Evolutionary conservation across 2,888 invertebrate genomes (phyloP).

Genomic region (Notodonta ziczac): DNA sequence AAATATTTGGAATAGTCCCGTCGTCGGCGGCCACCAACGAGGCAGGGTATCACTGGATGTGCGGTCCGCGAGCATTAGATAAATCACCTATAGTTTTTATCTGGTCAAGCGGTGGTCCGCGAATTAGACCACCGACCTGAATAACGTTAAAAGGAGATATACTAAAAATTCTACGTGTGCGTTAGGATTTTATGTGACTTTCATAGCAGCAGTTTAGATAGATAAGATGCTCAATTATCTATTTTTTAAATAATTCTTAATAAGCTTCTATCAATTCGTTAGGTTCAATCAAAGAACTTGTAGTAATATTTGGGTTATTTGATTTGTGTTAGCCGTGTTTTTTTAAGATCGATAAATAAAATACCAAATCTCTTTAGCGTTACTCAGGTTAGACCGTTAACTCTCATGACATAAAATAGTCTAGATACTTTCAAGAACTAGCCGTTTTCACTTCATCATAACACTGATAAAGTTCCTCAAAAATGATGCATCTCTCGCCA

Average conservation of each 20-base stretch:
- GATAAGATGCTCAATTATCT: too few relatives aligned
- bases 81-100: slow-evolving; percentile 32
- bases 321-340: too few relatives aligned
- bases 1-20: slow-evolving; percentile 76
- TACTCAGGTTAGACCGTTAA: too few relatives aligned
- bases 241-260: too few relatives aligned
- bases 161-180: background rate
- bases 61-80: slow-evolving; percentile 43
- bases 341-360: too few relatives aligned
- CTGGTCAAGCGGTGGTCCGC: slow-evolving; percentile 15
- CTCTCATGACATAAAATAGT: background rate
- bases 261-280: too few relatives aligned
- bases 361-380: too few relatives aligned
- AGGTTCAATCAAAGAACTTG: too few relatives aligned
- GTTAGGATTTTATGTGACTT: background rate
- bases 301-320: too few relatives aligned
- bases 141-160: background rate
- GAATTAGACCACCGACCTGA: slow-evolving; percentile 4
- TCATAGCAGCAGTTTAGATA: background rate
- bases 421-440: background rate
- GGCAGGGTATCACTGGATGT: slow-evolving; percentile 36
- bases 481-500: background rate
- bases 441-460: too few relatives aligned
- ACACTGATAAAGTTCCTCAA: background rate
- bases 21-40: slow-evolving; percentile 74